Base-by-base conservation (phyloP, 2,797 vertebrate species). In the Acestrorhynchus altus region DNA sequence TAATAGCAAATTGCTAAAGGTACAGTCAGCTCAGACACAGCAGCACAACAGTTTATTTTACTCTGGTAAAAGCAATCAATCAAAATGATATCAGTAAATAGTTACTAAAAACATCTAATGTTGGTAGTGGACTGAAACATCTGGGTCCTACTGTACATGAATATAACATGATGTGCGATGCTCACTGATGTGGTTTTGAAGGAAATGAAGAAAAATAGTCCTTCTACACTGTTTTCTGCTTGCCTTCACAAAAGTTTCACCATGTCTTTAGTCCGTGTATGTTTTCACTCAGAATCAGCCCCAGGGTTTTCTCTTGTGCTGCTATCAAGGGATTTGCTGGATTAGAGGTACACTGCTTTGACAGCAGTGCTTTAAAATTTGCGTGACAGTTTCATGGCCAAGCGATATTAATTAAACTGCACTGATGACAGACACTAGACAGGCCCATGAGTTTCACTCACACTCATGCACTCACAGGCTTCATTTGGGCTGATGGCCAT, bases 391-490 rank as follows among this genome's bases (percentile, higher is more conserved):
- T 22, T 8, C 10, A 5, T 44, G 22, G 69, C 72, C 68, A 65
- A 44, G 7, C 51, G 15, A 75, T 60, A 80, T 78, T 72, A 76
- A 82, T 79, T 66, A 42, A 76, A 72, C 24, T 46, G 20, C 54
- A 26, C 31, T 72, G 28, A 80, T 59, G 71, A 82, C 46, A 63
- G 56, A 65, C 22, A 63, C 40, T 35, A 74, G 49, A 35, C 42
- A 64, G 67, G 47, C 59, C 52, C 39, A 42, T n/a, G 20, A 22
- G 65, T 79, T 61, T 15, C 20, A 79, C 40, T 81, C 54, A 46
- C 52, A 26, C 86, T 2, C 31, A 35, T 35, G 6, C 31, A 35
- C 31, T 2, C 31, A 88, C 46, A 47, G 81, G 85, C 79, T 68
- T 89, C 16, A 7, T 40, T n/a, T n/a, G 39, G n/a, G 42, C 16